Percentiles rank a stretch among this genome's conserved stretches.
Conservation (phyloP, 2,797 vertebrate species). For the Typhlichthys subterraneus region DNA sequence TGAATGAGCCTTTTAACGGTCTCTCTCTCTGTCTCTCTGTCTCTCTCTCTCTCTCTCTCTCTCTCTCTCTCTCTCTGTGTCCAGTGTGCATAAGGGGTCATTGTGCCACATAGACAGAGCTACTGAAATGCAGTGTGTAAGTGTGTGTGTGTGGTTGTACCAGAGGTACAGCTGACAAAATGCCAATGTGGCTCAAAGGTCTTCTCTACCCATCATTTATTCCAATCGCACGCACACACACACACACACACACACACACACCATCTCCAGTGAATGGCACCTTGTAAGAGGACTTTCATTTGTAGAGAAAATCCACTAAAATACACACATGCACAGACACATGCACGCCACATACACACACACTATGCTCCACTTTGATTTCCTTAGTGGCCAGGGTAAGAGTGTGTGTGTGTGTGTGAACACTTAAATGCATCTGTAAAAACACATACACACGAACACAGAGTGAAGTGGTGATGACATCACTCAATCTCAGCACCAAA, state of each 20-base stretch:
- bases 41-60: not conserved
- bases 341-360: not conserved
- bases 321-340: not conserved
- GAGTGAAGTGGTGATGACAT: not conserved
- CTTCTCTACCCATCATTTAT: slow-evolving; percentile 19
- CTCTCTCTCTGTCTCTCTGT: not conserved
- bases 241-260: not conserved
- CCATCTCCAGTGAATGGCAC: slow-evolving; percentile 17
- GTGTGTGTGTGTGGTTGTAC: slow-evolving; percentile 15
- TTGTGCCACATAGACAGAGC: slow-evolving; percentile 46
- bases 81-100: slow-evolving; percentile 59
- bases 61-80: not conserved
- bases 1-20: slow-evolving; percentile 43
- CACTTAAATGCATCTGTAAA: slow-evolving; percentile 1
- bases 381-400: too few species aligned
- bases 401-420: not conserved
- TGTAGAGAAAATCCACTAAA: slow-evolving; percentile 13
- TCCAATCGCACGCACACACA: slow-evolving; percentile 6
- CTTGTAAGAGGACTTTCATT: slow-evolving; percentile 27
- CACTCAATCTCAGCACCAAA: slow-evolving; percentile 16
- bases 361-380: not conserved
- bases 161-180: slow-evolving; percentile 25
- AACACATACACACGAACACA: slow-evolving; percentile 16
- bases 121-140: slow-evolving; percentile 34
- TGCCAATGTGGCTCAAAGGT: slow-evolving; percentile 27